Evolutionary conservation across 2,797 vertebrate species (phyloP), one percentile per base, ranked within the genome.

Genomic region (Coracias cyanogaster): DNA sequence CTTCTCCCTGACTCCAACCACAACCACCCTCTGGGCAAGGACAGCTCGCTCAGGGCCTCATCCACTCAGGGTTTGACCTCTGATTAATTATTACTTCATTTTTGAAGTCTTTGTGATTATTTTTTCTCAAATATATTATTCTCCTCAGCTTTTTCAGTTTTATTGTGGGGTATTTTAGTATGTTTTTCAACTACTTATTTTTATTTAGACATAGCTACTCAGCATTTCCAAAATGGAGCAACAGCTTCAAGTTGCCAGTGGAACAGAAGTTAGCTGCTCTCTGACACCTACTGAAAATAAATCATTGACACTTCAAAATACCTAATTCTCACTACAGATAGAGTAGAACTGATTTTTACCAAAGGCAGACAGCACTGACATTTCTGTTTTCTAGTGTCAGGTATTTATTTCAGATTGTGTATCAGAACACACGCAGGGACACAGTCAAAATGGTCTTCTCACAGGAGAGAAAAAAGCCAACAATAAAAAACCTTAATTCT

Each of bases 31-130:
- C 17, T 21, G 14, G 21, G 17, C 2, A 3, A 88, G 24, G 17
- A 14, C 29, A 41, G 25, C 45, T 45, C 4, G 0, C 48, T 70
- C 55, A 37, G 33, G 43, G 37, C 25, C 33, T 28, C 1, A 0
- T 54, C 35, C 7, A 1, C n/a, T 29, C 1, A 2, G 5, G 6
- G 5, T 39, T 48, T 89, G 35, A n/a, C n/a, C 33, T 82, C 35
- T 3, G 2, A n/a, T 70, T 69, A 31, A 19, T 35, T 46, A 64
- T 21, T 10, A 35, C 18, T 82, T 87, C 1, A 33, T 35, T 84
- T 74, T 55, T 45, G 7, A 79, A 90, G 15, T 26, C 29, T 4
- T 82, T 79, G 12, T 22, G 41, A 55, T 73, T 76, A 16, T 29
- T 77, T 87, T 89, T 85, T 86, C 31, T 91, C 28, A 45, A 57